Evolutionary conservation across 2,888 invertebrate genomes (phyloP), one percentile per base, ranked within the genome.

Genomic region (Amphimallon solstitiale): DNA sequence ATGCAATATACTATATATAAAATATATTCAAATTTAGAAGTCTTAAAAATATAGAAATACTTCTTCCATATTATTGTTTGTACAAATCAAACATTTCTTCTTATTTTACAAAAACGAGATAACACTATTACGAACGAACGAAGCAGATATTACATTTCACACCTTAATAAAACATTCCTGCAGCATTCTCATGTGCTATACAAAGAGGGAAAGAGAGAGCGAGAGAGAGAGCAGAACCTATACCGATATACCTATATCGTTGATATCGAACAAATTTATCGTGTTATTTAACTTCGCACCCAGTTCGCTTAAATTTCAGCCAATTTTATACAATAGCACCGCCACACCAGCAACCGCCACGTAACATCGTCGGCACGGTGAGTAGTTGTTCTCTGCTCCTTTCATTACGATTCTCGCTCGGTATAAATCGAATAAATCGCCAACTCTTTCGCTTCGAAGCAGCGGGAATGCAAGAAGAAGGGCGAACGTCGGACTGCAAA

Each of bases 211-310:
- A 5, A 29, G 1, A 29, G 7, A 29, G n/a, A n/a, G n/a, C n/a
- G n/a, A n/a, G n/a, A n/a, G n/a, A n/a, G n/a, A n/a, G n/a, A n/a
- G n/a, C 5, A 3, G 7, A 29, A 29, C 1, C 29, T 23, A 29
- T 29, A 29, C 29, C 29, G 1, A 29, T 46, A 19, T 23, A 7
- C 5, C 48, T 2, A 29, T 34, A 49, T 12, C 23, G 49, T n/a
- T 29, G 49, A 51, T 51, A 51, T 29, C 34, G 34, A 51, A 51
- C 51, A 51, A 51, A 51, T 51, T 51, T 51, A 51, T 51, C 35
- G 51, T 34, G 17, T 51, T 51, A 35, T 34, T 51, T 51, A 34
- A 51, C 51, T 51, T 35, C 49, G 34, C 34, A 34, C 34, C 34
- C 34, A 14, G 15, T 7, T 15, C 35, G 51, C 51, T 51, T 51